These are phyloP conservation scores for Lordiphosa clarofinis DNA, from an alignment of 1,140 invertebrate species.

Conservation along the genomic window DNA sequence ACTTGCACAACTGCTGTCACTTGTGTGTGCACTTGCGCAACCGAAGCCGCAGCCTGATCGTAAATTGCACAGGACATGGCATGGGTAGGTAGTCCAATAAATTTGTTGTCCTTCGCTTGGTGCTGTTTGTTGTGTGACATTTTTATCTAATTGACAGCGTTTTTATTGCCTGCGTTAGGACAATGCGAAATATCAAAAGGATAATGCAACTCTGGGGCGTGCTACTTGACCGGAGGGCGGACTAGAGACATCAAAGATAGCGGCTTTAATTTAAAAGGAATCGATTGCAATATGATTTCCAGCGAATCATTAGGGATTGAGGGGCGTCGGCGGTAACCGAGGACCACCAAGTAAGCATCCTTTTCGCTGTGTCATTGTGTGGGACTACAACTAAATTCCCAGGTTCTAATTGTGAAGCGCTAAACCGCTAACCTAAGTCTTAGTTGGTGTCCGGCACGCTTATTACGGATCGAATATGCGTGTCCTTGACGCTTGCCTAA, in stretches of 20 bases:
- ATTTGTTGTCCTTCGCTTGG: slow-evolving; percentile 43
- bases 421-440: slow-evolving; percentile 53
- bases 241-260: slow-evolving; percentile 48
- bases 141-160: slow-evolving; percentile 79
- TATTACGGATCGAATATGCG: slow-evolving; percentile 54
- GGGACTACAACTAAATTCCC: slow-evolving; percentile 56
- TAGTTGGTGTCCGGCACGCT: slow-evolving; percentile 64
- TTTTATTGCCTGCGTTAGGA: slow-evolving; percentile 41
- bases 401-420: slow-evolving; percentile 54
- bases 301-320: slow-evolving; percentile 53
- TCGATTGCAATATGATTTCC: slow-evolving; percentile 57
- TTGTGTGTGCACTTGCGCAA: slow-evolving; percentile 20
- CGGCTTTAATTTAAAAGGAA: slow-evolving; percentile 11
- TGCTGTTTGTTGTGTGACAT: slow-evolving; percentile 79
- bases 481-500: slow-evolving; percentile 55
- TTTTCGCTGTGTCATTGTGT: slow-evolving; percentile 48
- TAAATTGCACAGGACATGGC: slow-evolving; percentile 63
- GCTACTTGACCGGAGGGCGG: slow-evolving; percentile 39
- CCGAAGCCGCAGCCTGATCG: slow-evolving; percentile 40
- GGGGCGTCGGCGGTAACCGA: not conserved
- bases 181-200: slow-evolving; percentile 20
- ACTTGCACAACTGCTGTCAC: slow-evolving; percentile 56
- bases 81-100: slow-evolving; percentile 51
- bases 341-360: slow-evolving; percentile 46
- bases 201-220: slow-evolving; percentile 53